These are phyloP conservation scores for Fregetta grallaria DNA, from an alignment of 2,113 vertebrate species.

Conservation along the genomic window DNA sequence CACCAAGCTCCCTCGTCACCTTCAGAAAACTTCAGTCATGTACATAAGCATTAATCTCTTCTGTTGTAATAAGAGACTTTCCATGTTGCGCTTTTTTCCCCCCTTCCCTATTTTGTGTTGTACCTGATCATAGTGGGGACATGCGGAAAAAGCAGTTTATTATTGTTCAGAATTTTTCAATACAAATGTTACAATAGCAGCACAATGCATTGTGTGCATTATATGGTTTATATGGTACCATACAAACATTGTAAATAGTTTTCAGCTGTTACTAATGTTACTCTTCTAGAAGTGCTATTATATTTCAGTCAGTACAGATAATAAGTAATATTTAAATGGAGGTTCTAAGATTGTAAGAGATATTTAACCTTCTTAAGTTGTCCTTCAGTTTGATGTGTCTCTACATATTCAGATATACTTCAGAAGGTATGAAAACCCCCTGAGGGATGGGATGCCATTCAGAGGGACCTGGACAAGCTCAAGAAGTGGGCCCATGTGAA, in stretches of 20 bases:
- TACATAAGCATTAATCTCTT: not conserved
- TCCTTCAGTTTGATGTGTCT: not conserved
- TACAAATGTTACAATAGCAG: not conserved
- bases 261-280: not conserved
- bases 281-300: not conserved
- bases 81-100: fast-evolving
- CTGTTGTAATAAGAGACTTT: not conserved
- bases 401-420: not conserved
- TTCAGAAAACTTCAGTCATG: not conserved
- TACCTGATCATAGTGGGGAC: not conserved
- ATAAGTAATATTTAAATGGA: not conserved
- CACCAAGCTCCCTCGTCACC: not conserved
- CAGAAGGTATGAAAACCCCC: not conserved
- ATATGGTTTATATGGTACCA: not conserved
- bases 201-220: not conserved
- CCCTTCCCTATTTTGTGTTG: not conserved
- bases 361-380: not conserved
- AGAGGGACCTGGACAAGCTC: not conserved
- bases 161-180: not conserved
- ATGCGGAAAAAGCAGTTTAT: not conserved
- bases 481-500: not conserved
- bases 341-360: not conserved
- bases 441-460: not conserved
- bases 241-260: not conserved
- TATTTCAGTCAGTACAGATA: not conserved